phyloP scores from a whole-genome alignment of 1,140 invertebrate genomes.

The Drosophila sproati region DNA sequence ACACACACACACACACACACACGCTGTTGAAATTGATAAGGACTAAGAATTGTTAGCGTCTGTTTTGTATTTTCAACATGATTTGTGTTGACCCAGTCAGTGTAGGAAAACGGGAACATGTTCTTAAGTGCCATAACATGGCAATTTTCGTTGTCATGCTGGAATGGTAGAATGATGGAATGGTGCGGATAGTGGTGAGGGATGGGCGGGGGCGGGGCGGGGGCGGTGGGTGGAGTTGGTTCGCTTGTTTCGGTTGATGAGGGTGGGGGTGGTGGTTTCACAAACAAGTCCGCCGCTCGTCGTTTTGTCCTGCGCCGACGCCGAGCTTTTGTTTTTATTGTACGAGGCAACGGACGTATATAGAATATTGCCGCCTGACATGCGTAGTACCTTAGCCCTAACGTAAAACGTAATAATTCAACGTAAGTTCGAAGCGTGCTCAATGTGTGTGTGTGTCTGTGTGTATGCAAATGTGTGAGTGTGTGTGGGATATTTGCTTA shows the following conservation, averaged over 20 bases:
- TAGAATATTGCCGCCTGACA: constrained; percentile 20
- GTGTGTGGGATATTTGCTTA: constrained; percentile 7
- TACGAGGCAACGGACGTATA: background rate
- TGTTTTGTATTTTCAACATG: constrained; percentile 38
- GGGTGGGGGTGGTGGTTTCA: background rate
- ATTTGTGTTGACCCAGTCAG: constrained; percentile 55
- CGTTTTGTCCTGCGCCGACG: constrained; percentile 45
- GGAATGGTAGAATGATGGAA: background rate
- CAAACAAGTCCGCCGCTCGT: background rate
- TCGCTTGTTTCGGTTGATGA: too few relatives aligned
- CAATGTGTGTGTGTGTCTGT: background rate
- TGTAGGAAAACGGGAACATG: constrained; percentile 26
- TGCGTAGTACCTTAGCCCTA: constrained; percentile 43
- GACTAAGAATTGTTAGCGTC: constrained; percentile 39
- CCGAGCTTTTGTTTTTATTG: constrained; percentile 33
- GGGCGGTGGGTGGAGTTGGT: too few relatives aligned
- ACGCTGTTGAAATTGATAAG: constrained; percentile 49
- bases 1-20: constrained; percentile 9
- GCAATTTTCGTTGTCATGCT: constrained; percentile 29
- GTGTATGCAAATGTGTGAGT: constrained; percentile 8
- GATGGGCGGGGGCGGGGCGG: background rate
- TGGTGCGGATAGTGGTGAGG: background rate
- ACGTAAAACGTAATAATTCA: constrained; percentile 27
- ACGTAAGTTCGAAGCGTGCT: constrained; percentile 7
- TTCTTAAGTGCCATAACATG: constrained; percentile 17